A percentile compares a stretch with the other conserved stretches of the same genome.
These are phyloP conservation scores for Drosophila pachea DNA, from an alignment of 1,140 invertebrate genomes.

Conservation along the genomic window DNA sequence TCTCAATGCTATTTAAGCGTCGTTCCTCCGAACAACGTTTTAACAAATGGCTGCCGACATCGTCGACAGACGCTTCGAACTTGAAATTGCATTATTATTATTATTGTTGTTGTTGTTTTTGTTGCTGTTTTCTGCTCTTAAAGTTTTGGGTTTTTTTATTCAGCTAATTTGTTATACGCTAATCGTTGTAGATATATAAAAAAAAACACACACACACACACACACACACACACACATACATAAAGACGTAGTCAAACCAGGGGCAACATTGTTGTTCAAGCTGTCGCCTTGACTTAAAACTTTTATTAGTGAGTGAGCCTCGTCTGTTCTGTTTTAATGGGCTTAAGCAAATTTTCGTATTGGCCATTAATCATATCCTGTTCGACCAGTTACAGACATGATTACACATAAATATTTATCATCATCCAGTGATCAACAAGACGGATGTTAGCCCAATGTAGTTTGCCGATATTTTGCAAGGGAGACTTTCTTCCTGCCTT, in stretches of 20 bases:
- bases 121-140: slow-evolving; percentile 39
- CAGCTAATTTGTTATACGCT: slow-evolving; percentile 69
- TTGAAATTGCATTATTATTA: slow-evolving; percentile 61
- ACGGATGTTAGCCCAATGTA: slow-evolving; percentile 18
- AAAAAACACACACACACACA: slow-evolving; percentile 25
- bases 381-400: slow-evolving; percentile 15
- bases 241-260: slow-evolving; percentile 22
- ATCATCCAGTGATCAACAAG: slow-evolving; percentile 3
- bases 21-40: slow-evolving; percentile 45
- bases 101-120: slow-evolving; percentile 34
- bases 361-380: slow-evolving; percentile 38
- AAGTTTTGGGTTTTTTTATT: slow-evolving; percentile 41
- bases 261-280: slow-evolving; percentile 49
- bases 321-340: slow-evolving; percentile 23
- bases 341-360: slow-evolving; percentile 25
- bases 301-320: slow-evolving; percentile 30
- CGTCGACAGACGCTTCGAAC: slow-evolving; percentile 44
- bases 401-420: neutral
- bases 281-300: slow-evolving; percentile 38
- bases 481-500: slow-evolving; percentile 32
- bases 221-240: slow-evolving; percentile 11
- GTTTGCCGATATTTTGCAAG: slow-evolving; percentile 30
- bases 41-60: slow-evolving; percentile 51
- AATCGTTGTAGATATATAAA: slow-evolving; percentile 58
- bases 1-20: slow-evolving; percentile 73